A percentile compares a stretch with the other conserved stretches of the same genome.
These are phyloP conservation scores for Drosophila santomea DNA, from an alignment of 1,140 invertebrate species.

Conservation along the genomic window DNA sequence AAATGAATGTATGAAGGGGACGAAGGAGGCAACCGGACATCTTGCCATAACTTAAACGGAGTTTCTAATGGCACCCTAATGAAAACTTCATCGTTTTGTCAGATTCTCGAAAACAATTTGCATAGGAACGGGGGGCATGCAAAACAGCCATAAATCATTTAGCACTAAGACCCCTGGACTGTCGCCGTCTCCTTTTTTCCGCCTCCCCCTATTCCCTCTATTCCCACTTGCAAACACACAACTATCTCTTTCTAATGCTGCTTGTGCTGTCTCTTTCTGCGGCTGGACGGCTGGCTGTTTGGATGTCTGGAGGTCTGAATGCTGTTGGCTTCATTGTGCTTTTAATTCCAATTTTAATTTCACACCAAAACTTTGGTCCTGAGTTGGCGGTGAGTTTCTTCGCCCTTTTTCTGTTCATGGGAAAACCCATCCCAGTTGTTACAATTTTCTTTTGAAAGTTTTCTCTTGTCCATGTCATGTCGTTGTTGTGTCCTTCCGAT, in stretches of 20 bases:
- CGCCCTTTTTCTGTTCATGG: background rate
- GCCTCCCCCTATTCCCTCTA: background rate
- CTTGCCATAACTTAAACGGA: constrained; percentile 36
- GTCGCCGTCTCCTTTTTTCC: background rate
- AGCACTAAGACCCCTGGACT: constrained; percentile 43
- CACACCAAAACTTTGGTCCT: constrained; percentile 70
- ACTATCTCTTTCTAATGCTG: background rate
- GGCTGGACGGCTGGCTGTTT: constrained; percentile 1
- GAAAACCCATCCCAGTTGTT: constrained; percentile 27
- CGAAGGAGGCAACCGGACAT: background rate
- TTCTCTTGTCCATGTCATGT: constrained; percentile 56
- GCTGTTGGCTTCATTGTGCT: constrained; percentile 46
- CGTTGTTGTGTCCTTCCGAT: constrained; percentile 55
- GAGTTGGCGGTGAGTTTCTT: constrained; percentile 1
- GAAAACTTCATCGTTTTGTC: constrained; percentile 56
- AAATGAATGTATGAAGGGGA: background rate
- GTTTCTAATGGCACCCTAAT: constrained; percentile 40
- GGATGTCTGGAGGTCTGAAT: background rate
- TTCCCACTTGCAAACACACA: background rate
- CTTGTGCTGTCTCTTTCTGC: constrained; percentile 4
- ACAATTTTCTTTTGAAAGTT: constrained; percentile 63
- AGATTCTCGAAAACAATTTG: constrained; percentile 55
- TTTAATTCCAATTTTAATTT: constrained; percentile 78
- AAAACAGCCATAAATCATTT: constrained; percentile 59
- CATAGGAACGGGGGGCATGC: constrained; percentile 28